Evolutionary conservation across 2,888 invertebrate genomes (phyloP), one percentile per base, ranked within the genome.

Genomic region (Gerris lacustris): DNA sequence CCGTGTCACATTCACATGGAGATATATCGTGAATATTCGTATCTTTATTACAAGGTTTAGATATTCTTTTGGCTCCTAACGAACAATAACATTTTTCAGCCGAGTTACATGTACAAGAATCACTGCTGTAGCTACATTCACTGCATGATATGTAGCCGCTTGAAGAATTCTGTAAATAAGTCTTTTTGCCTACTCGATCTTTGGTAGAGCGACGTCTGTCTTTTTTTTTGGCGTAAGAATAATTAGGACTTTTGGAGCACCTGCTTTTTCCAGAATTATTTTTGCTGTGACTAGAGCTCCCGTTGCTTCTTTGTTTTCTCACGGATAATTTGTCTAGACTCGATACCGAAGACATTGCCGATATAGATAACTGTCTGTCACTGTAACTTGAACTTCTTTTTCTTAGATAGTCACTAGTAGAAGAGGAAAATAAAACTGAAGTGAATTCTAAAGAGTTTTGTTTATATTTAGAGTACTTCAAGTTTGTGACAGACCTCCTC

Each of bases 1-100:
- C 93, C 0, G 92, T 91, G 77, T 91, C 91, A 78, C 90, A 91
- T 17, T 88, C 89, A 77, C 93, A 94, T 64, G 74, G 69, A 47
- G 73, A 71, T 43, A 68, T 67, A 55, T 69, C 47, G 9, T n/a
- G 31, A 9, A 64, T 64, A 9, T 64, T 31, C 9, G 7, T 9
- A 63, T 68, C 68, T 67, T 70, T 44, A 9, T n/a, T 9, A n/a
- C 11, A 18, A 64, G 18, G 15, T 64, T 9, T n/a, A 64, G 17
- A 31, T 17, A 68, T 64, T 55, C 47, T 43, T 6, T 64, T 66
- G n/a, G 70, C 69, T 43, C 87, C 87, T 72, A 91, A 78, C 5
- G 92, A 91, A 78, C 94, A 94, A 78, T 94, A 94, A 77, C 94
- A 94, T 76, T 92, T 88, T 78, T 93, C 92, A 0, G 90, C 87